These are phyloP conservation scores for Drepana arcuata DNA, from an alignment of 1,140 invertebrate species.

Conservation along the genomic window DNA sequence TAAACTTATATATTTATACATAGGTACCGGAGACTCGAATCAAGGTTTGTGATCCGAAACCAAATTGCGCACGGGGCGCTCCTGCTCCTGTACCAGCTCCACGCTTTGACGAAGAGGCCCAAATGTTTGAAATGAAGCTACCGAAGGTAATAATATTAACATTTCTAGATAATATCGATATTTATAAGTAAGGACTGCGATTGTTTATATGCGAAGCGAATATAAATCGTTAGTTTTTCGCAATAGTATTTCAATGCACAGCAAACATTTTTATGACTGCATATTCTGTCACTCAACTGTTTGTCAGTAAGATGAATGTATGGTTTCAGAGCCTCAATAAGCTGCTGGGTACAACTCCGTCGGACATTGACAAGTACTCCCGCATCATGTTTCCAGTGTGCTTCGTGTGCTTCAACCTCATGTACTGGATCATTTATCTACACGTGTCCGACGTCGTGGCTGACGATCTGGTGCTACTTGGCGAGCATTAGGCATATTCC, in stretches of 20 bases:
- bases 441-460: conserved; percentile 96
- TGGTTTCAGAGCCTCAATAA: conserved; percentile 84
- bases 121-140: no score
- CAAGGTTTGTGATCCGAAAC: conserved; percentile 93
- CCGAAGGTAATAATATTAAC: no score
- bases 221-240: no score
- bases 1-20: not conserved
- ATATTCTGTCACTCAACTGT: no score
- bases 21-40: conserved; percentile 91
- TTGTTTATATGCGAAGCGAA: no score
- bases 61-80: conserved; percentile 81
- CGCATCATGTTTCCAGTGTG: conserved; percentile 96
- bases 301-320: conserved; percentile 26
- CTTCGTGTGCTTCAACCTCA: conserved; percentile 97
- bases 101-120: conserved; percentile 75
- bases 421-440: conserved; percentile 98
- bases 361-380: conserved; percentile 97
- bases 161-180: no score
- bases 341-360: conserved; percentile 91
- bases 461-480: conserved; percentile 89
- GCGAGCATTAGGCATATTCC: no score
- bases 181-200: no score
- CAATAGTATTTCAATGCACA: no score
- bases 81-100: conserved; percentile 24
- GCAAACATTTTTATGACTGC: no score